Conservation (phyloP, 1,140 invertebrate genomes). For the Pygmarrhopalites habei region DNA sequence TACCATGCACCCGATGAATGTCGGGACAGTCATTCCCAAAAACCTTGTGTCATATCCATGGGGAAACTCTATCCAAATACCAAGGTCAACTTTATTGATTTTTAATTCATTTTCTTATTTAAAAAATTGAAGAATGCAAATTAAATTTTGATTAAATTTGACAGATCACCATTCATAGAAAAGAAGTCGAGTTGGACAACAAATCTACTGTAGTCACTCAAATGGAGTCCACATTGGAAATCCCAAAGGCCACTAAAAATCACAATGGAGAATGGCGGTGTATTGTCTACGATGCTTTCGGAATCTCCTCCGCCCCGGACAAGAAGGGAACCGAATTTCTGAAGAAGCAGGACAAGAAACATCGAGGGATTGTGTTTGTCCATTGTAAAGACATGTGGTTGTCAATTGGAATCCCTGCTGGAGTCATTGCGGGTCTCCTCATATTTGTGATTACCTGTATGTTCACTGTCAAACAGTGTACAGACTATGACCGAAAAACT, state of each 20-base stretch:
- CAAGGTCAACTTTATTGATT: neutral
- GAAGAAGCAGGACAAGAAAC: neutral
- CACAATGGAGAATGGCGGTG: neutral
- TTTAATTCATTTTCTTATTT: neutral
- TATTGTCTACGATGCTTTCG: neutral
- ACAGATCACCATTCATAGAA: too few species aligned
- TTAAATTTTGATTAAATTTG: neutral
- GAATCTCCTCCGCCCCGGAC: neutral
- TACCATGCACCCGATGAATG: neutral
- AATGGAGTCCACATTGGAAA: neutral
- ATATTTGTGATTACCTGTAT: too few species aligned
- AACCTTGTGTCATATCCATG: neutral
- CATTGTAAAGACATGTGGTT: neutral
- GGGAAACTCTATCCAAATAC: neutral
- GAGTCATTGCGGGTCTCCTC: neutral
- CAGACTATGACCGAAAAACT: too few species aligned
- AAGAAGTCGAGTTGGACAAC: too few species aligned
- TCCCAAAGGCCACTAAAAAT: neutral
- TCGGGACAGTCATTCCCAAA: neutral
- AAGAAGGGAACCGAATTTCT: neutral
- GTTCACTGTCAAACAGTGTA: too few species aligned
- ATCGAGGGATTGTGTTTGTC: neutral
- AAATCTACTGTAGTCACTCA: neutral
- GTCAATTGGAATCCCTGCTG: neutral
- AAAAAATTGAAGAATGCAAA: neutral